These are phyloP conservation scores for Dendrolimus houi DNA, from an alignment of 2,888 invertebrate genomes.

Conservation along the genomic window DNA sequence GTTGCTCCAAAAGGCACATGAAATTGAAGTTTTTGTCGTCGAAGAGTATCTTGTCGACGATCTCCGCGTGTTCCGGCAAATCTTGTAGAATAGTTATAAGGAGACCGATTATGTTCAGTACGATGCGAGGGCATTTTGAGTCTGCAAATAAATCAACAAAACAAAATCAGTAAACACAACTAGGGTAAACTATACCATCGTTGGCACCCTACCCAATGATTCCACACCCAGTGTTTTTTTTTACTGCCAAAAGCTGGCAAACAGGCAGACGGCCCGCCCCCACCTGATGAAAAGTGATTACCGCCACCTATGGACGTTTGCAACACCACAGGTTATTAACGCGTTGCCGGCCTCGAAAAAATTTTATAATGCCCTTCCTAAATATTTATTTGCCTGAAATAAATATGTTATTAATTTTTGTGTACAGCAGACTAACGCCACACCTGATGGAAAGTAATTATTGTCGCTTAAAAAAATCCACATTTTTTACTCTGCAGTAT, in stretches of 20 bases:
- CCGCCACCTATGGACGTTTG: not conserved
- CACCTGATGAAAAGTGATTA: not conserved
- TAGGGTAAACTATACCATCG: not conserved
- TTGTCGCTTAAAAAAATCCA: too few relatives aligned
- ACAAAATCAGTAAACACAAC: not conserved
- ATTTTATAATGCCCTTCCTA: too few relatives aligned
- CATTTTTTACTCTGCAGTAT: too few relatives aligned
- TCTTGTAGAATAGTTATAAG: slow-evolving; percentile 84
- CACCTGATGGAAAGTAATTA: too few relatives aligned
- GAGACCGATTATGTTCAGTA: slow-evolving; percentile 82
- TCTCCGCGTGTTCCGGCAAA: slow-evolving; percentile 84
- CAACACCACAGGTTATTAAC: not conserved
- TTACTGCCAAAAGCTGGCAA: not conserved
- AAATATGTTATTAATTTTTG: too few relatives aligned
- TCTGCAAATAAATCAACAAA: slow-evolving; percentile 38
- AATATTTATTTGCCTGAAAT: too few relatives aligned
- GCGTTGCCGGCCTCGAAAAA: too few relatives aligned
- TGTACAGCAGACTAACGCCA: too few relatives aligned
- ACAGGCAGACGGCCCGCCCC: not conserved
- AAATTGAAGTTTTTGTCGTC: slow-evolving; percentile 70
- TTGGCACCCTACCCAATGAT: not conserved
- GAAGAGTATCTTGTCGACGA: slow-evolving; percentile 83
- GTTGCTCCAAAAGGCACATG: slow-evolving; percentile 72
- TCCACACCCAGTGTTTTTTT: not conserved
- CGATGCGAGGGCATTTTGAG: slow-evolving; percentile 77